Conservation (phyloP, 2,113 vertebrate species). For the Vanacampus margaritifer region DNA sequence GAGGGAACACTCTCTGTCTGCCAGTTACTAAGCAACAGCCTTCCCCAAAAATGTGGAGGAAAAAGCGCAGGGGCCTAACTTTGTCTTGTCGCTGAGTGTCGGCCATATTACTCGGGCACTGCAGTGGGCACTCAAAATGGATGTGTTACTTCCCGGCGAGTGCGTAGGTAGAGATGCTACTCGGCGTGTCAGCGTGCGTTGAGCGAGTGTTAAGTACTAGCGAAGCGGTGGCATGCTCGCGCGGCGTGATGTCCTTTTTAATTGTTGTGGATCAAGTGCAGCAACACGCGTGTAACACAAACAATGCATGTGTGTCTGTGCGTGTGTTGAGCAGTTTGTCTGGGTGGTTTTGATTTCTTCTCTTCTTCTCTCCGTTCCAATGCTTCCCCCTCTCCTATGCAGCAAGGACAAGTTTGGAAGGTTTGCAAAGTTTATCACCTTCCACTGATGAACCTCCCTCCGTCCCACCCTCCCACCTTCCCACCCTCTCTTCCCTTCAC, state of each 20-base stretch:
- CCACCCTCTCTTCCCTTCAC: not conserved
- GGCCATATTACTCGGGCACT: constrained; percentile 25
- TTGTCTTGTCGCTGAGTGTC: constrained; percentile 8
- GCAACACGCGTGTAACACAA: constrained; percentile 7
- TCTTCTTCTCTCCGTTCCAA: constrained; percentile 98
- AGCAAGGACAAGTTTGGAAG: constrained; percentile 99
- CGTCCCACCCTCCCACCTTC: constrained; percentile 18
- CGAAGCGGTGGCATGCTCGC: constrained; percentile 22
- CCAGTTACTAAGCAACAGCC: constrained; percentile 53
- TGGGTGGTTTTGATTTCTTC: constrained; percentile 83
- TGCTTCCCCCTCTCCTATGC: constrained; percentile 86
- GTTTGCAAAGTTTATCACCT: constrained; percentile 99
- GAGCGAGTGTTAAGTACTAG: constrained; percentile 27
- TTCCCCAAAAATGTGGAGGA: not conserved
- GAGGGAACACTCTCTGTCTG: constrained; percentile 4
- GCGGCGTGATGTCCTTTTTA: constrained; percentile 32
- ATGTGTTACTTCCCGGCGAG: constrained; percentile 21
- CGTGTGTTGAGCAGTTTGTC: constrained; percentile 63
- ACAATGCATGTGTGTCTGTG: not conserved
- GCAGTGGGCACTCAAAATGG: constrained; percentile 17
- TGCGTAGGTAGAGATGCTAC: constrained; percentile 30
- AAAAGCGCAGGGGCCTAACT: constrained; percentile 23
- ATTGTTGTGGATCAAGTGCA: constrained; percentile 23
- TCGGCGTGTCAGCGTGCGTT: constrained; percentile 21
- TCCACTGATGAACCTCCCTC: constrained; percentile 84